These are phyloP conservation scores for Pseudopodoces humilis DNA, from an alignment of 2,113 vertebrate genomes.

Conservation along the genomic window DNA sequence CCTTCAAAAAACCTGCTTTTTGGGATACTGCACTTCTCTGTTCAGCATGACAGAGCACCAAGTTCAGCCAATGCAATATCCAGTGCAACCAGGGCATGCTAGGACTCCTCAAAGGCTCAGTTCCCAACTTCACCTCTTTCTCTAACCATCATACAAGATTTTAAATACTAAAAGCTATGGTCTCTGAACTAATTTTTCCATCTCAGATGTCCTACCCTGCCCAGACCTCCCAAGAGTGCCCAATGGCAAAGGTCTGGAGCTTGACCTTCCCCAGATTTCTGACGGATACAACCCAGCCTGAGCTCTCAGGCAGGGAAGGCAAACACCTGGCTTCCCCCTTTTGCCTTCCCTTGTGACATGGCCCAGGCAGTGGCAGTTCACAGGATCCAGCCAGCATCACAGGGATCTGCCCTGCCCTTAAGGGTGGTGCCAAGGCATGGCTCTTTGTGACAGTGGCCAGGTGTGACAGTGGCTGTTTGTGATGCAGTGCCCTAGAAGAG, in stretches of 20 bases:
- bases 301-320: not conserved
- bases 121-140: not conserved
- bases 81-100: not conserved
- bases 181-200: not conserved
- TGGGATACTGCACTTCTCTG: not conserved
- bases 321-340: accelerated
- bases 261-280: not conserved
- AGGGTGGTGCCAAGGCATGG: no score
- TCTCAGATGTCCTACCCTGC: not conserved
- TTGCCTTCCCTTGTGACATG: not conserved
- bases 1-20: not conserved
- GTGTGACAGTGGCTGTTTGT: not conserved
- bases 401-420: not conserved
- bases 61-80: not conserved
- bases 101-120: not conserved
- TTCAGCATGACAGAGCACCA: not conserved
- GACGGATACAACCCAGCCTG: not conserved
- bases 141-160: not conserved
- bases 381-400: not conserved
- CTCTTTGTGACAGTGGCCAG: not conserved
- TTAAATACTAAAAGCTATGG: not conserved
- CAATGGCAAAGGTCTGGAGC: not conserved
- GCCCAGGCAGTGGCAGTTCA: not conserved
- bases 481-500: not conserved
- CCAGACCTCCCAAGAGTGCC: not conserved